Base-by-base conservation (phyloP, 35 echinoderm and acorn worm species). In the Apostichopus parvimensis region DNA sequence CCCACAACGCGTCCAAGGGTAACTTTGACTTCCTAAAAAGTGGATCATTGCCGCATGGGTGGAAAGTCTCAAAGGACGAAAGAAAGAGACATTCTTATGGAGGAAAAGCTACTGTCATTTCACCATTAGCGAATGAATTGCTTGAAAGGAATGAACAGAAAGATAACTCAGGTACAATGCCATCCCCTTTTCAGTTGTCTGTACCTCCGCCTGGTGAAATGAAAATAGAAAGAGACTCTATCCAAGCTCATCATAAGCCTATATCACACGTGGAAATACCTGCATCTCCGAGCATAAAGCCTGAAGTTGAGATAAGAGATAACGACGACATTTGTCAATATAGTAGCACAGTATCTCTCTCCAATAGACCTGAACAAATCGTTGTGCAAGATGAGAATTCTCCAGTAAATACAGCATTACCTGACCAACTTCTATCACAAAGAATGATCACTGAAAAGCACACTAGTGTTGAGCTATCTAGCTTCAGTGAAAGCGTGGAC, bases 161-260 rank as follows among this genome's bases (percentile, higher is more conserved):
- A 18, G 17, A 61, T 18, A 18, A 75, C 6, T 18, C 15, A 75
- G 11, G 64, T 68, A 14, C 7, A 11, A 11, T 14, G 64, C 8
- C 64, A 68, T 45, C 34, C 64, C 11, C 64, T 4, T 68, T 68
- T 4, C 11, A 68, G 64, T 68, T 68, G 64, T 54, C 81, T 60
- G 14, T 84, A 58, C 15, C 55, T 24, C 81, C 81, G 4, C 81
- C 81, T 20, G 54, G 1, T 56, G 81, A 84, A 21, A 84, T 84
- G 81, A 84, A 84, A 25, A 84, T 84, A 55, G 81, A 84, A 10
- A 57, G 81, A 21, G 81, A 25, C 10, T 23, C 54, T n/a, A 17
- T 25, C 54, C 84, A 53, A 82, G 4, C 4, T 4, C 79, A 15
- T 18, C 79, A 82, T 26, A 26, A 53, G 23, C 79, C 14, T 34